Evolutionary conservation across 2,113 vertebrate genomes (phyloP).

Genomic region (Ictidomys tridecemlineatus): DNA sequence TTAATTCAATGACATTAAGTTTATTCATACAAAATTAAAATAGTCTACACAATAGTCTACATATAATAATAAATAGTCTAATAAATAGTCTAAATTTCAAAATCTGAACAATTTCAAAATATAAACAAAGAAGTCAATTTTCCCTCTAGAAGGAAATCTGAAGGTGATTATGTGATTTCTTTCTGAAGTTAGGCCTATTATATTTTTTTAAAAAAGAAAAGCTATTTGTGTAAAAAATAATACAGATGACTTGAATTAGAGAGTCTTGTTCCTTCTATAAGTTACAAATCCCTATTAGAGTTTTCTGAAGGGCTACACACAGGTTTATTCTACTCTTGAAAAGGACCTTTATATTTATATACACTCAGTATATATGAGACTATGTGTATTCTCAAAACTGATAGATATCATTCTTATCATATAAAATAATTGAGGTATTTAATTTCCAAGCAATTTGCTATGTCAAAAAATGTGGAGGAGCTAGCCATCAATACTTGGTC

Average conservation of each 20-base stretch:
- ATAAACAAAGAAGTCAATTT: slow-evolving; percentile 1
- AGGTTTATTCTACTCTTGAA: slow-evolving; percentile 13
- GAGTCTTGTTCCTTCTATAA: slow-evolving; percentile 35
- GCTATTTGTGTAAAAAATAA: slow-evolving; percentile 27
- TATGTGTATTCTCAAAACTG: not conserved
- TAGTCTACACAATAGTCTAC: not conserved
- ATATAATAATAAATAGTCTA: slow-evolving; percentile 1
- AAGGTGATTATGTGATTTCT: slow-evolving; percentile 17
- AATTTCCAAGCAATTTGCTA: not conserved
- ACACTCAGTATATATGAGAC: not conserved
- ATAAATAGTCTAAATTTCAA: slow-evolving; percentile 55
- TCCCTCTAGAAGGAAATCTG: slow-evolving; percentile 59
- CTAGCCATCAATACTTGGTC: not conserved
- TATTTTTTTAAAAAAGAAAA: slow-evolving; percentile 37
- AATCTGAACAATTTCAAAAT: not conserved
- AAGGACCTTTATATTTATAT: not conserved
- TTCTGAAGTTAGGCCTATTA: slow-evolving; percentile 56
- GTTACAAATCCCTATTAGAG: slow-evolving; percentile 48
- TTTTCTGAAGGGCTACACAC: not conserved
- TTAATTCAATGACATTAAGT: slow-evolving; percentile 52
- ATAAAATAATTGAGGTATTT: not conserved
- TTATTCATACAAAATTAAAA: slow-evolving; percentile 65
- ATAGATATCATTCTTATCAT: not conserved
- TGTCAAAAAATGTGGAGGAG: not conserved
- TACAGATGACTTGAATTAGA: slow-evolving; percentile 16